Conservation (phyloP, 2,113 vertebrate species). For the Corydoras sp. region DNA sequence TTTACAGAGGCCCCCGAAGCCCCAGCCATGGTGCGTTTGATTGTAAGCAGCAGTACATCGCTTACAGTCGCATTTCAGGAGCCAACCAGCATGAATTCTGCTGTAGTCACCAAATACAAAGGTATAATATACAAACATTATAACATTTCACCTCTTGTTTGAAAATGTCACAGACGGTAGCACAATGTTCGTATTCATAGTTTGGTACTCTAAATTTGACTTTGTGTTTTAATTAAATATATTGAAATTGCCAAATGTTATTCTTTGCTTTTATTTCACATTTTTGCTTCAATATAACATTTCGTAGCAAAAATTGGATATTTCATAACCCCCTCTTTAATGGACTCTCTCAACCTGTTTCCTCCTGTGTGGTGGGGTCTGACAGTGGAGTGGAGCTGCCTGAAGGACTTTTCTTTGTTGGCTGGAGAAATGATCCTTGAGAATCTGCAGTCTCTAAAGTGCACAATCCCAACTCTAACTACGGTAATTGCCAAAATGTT, state of each 20-base stretch:
- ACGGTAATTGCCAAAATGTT: slow-evolving; percentile 69
- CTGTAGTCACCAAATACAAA: slow-evolving; percentile 93
- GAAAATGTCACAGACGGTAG: too few species aligned
- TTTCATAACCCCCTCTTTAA: neutral
- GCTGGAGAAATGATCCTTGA: slow-evolving; percentile 81
- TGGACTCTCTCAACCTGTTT: neutral
- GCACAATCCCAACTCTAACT: slow-evolving; percentile 76
- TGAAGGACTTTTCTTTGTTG: slow-evolving; percentile 82
- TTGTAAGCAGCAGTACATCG: slow-evolving; percentile 81
- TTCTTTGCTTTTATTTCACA: neutral
- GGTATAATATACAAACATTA: slow-evolving; percentile 57
- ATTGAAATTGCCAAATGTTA: neutral
- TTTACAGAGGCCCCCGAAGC: slow-evolving; percentile 80
- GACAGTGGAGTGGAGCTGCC: slow-evolving; percentile 88
- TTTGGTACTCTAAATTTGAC: too few species aligned
- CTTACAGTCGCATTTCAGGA: slow-evolving; percentile 93
- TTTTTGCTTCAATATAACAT: neutral
- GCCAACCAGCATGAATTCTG: slow-evolving; percentile 83
- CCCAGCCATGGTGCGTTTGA: slow-evolving; percentile 81
- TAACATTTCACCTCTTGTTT: too few species aligned
- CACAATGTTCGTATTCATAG: too few species aligned
- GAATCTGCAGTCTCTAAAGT: slow-evolving; percentile 78
- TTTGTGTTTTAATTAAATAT: neutral
- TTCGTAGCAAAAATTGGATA: too few species aligned
- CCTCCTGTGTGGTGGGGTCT: slow-evolving; percentile 17